Evolutionary conservation across 1,140 invertebrate genomes (phyloP).

Genomic region (Brachionus manjavacas): DNA sequence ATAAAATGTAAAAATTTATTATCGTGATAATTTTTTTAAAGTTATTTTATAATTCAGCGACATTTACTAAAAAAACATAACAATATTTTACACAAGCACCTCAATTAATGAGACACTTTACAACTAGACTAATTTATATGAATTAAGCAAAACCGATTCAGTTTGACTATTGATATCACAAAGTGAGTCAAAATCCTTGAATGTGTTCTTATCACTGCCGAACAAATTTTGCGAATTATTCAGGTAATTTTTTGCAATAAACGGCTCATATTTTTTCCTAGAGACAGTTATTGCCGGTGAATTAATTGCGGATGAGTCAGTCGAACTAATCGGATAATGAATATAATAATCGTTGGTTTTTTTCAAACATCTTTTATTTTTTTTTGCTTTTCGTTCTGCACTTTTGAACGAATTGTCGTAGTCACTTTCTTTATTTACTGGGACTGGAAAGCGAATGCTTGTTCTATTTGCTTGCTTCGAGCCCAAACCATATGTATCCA

Average conservation of each 20-base stretch:
- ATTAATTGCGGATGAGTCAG: background rate
- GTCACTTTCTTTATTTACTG: background rate
- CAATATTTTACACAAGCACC: background rate
- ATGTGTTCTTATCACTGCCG: background rate
- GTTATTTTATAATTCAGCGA: background rate
- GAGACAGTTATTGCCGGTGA: background rate
- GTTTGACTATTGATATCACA: background rate
- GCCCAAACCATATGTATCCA: background rate
- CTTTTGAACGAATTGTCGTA: conserved; percentile 10
- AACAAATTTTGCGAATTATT: background rate
- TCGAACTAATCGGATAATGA: conserved; percentile 22
- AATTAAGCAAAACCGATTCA: background rate
- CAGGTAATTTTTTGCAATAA: background rate
- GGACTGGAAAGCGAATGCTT: background rate
- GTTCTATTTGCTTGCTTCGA: background rate
- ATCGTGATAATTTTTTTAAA: background rate
- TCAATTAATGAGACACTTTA: background rate
- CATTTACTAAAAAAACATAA: background rate
- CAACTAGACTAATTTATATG: background rate
- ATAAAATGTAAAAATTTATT: background rate
- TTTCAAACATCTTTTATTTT: background rate
- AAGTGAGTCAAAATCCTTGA: background rate
- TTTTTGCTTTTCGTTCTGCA: background rate
- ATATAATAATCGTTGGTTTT: background rate
- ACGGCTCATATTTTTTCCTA: background rate